Evolutionary conservation across 92 coral and sea anemone genomes (phyloP).

Genomic region (Phenganax subtilis): DNA sequence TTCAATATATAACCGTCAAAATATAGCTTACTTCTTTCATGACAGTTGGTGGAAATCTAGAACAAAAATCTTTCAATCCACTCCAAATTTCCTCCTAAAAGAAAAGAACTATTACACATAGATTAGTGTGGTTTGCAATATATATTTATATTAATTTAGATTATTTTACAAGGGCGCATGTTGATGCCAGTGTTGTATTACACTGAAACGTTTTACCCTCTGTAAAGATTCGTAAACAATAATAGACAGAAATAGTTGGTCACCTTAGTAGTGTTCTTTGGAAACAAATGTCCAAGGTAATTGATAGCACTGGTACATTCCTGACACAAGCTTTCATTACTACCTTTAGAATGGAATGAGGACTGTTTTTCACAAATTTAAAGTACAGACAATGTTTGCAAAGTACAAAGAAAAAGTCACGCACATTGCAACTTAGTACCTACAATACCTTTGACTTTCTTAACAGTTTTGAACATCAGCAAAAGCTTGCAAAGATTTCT

Average conservation of each 20-base stretch:
- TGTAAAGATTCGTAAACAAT: too few species aligned
- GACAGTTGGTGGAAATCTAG: conserved; percentile 2
- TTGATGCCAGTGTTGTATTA: too few species aligned
- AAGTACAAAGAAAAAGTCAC: neutral
- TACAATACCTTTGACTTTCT: neutral
- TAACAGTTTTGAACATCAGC: neutral
- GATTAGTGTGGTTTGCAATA: too few species aligned
- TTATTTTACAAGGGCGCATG: too few species aligned
- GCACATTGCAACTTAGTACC: neutral
- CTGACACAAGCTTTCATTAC: neutral
- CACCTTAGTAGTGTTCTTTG: conserved; percentile 14
- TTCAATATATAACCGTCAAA: neutral
- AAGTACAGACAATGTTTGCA: neutral
- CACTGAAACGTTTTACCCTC: too few species aligned
- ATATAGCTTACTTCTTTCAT: conserved; percentile 13
- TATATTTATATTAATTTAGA: too few species aligned
- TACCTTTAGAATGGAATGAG: neutral
- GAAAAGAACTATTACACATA: neutral
- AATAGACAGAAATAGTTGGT: neutral
- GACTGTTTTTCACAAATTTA: neutral
- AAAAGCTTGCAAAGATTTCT: conserved; percentile 14
- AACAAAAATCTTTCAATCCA: conserved; percentile 21
- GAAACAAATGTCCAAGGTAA: conserved; percentile 20
- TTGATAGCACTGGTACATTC: conserved; percentile 13
- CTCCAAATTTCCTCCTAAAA: conserved; percentile 21